phyloP scores from a whole-genome alignment of 2,113 vertebrate genomes.

The Willisornis vidua region DNA sequence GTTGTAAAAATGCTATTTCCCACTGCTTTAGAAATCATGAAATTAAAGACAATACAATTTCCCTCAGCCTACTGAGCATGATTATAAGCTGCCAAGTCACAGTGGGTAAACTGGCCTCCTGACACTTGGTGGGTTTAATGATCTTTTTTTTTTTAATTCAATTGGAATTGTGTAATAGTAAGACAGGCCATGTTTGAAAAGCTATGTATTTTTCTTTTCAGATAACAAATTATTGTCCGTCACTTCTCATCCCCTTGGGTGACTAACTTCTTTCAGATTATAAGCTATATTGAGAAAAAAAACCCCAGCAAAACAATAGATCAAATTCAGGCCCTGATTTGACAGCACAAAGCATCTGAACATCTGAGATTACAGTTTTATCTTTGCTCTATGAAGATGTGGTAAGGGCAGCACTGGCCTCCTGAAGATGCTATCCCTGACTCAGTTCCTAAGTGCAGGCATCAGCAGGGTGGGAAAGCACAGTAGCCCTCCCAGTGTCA shows the following conservation, averaged over 20 bases:
- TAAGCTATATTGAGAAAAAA: not conserved
- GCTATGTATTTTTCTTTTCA: not conserved
- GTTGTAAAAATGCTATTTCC: conserved; percentile 15
- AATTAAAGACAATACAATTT: conserved; percentile 30
- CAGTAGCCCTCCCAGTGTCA: not conserved
- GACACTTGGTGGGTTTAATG: not conserved
- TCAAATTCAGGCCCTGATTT: not conserved
- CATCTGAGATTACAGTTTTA: not conserved
- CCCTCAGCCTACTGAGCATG: not conserved
- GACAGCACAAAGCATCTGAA: not conserved
- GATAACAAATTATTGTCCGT: not conserved
- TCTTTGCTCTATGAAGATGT: not conserved
- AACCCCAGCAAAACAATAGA: not conserved
- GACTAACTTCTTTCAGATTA: not conserved
- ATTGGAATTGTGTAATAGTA: not conserved
- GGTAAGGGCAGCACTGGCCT: not conserved
- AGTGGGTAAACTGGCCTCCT: not conserved
- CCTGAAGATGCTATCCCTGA: not conserved
- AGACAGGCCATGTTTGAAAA: not conserved
- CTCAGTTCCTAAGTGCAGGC: not conserved
- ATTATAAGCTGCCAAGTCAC: conserved; percentile 13
- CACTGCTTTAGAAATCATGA: conserved; percentile 5
- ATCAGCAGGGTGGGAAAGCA: not conserved
- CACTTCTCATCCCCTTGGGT: not conserved
- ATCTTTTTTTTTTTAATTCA: not conserved